Evolutionary conservation across 2,113 vertebrate genomes (phyloP).

Genomic region (Cheirogaleus medius): DNA sequence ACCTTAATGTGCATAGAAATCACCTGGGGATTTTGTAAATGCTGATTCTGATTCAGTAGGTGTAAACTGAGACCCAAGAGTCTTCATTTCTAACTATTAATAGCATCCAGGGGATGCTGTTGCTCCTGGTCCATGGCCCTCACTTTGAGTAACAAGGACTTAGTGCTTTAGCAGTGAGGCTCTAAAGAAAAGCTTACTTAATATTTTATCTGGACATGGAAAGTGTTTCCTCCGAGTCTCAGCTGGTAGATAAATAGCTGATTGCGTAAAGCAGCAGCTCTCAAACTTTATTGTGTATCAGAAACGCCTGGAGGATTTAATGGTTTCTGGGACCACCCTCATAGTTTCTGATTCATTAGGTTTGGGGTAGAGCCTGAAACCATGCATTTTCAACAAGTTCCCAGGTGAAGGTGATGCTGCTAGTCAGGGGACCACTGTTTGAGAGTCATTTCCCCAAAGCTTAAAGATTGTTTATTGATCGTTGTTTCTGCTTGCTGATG

Average conservation of each 20-base stretch:
- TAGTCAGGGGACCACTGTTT: neutral
- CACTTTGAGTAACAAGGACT: neutral
- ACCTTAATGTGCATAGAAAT: neutral
- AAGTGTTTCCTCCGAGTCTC: neutral
- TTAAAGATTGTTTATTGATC: neutral
- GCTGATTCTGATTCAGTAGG: neutral
- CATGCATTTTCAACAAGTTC: neutral
- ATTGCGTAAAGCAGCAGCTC: neutral
- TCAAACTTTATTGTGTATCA: neutral
- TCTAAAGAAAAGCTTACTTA: neutral
- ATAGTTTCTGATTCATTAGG: neutral
- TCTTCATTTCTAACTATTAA: neutral
- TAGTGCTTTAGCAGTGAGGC: neutral
- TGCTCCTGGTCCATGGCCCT: neutral
- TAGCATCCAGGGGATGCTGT: neutral
- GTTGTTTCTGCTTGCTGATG: neutral
- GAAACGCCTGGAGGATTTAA: neutral
- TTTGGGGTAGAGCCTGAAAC: neutral
- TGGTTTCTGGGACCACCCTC: neutral
- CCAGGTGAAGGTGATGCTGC: neutral
- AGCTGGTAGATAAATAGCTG: neutral
- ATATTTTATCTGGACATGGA: neutral
- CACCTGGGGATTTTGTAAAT: neutral
- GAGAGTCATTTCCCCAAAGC: neutral
- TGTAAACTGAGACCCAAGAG: neutral